A percentile compares a stretch with the other conserved stretches of the same genome.
Conservation (phyloP, 35 echinoderm and acorn worm species). For the Nesometra sesokonis region DNA sequence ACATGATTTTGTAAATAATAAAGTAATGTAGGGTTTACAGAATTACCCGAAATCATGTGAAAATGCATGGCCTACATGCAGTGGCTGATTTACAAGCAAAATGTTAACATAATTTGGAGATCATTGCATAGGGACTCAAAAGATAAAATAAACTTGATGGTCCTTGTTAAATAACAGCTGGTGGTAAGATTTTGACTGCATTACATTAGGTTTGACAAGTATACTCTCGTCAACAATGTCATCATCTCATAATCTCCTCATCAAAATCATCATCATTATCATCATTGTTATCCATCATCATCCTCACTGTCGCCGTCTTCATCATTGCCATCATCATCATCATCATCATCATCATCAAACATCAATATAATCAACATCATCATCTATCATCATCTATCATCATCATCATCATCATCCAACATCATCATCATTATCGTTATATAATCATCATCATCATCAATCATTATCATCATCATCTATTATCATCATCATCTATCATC, state of each 20-base stretch:
- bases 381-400: not conserved
- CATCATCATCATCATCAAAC: not conserved
- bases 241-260: not conserved
- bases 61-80: no score
- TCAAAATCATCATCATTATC: not conserved
- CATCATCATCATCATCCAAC: not conserved
- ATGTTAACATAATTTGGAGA: no score
- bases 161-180: no score
- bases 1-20: no score
- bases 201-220: no score
- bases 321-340: not conserved
- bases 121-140: no score
- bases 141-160: no score
- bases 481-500: no score
- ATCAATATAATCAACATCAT: not conserved
- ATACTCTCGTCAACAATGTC: not conserved
- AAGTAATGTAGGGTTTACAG: not conserved
- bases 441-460: not conserved
- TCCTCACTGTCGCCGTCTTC: not conserved
- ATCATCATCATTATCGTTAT: not conserved
- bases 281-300: not conserved
- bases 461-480: no score
- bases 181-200: no score
- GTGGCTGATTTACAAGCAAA: no score
- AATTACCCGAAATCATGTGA: no score